Evolutionary conservation across 1,140 invertebrate genomes (phyloP).

Genomic region (Cyclina sinensis): DNA sequence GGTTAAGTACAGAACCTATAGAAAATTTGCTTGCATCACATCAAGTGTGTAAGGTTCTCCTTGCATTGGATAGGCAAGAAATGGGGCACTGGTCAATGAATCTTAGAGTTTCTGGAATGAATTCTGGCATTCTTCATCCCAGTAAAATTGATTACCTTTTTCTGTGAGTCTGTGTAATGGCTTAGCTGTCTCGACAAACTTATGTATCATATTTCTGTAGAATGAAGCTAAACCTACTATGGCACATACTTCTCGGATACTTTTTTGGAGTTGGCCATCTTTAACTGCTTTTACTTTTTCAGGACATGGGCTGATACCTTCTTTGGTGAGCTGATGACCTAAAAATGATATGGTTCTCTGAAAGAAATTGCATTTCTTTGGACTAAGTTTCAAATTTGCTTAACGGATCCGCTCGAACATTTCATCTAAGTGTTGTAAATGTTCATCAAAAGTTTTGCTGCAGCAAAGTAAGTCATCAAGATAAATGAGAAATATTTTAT

Average conservation of each 20-base stretch:
- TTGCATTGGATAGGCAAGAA: slow-evolving; percentile 23
- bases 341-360: neutral
- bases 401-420: slow-evolving; percentile 82
- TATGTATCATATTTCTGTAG: slow-evolving; percentile 18
- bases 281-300: neutral
- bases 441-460: slow-evolving; percentile 82
- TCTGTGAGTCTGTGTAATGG: slow-evolving; percentile 38
- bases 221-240: slow-evolving; percentile 35
- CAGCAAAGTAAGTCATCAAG: slow-evolving; percentile 88
- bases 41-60: neutral
- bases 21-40: neutral
- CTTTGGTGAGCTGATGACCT: slow-evolving; percentile 5
- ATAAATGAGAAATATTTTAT: slow-evolving; percentile 77
- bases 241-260: slow-evolving; percentile 1
- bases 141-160: neutral
- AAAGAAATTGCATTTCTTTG: slow-evolving; percentile 66
- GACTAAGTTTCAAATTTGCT: slow-evolving; percentile 64
- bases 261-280: neutral
- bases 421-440: slow-evolving; percentile 82
- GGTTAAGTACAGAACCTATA: neutral
- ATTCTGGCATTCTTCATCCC: neutral
- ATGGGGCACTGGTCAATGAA: neutral
- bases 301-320: neutral
- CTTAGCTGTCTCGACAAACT: slow-evolving; percentile 39
- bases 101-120: neutral